Evolutionary conservation across 1,140 invertebrate genomes (phyloP).

Genomic region (Physella acuta): DNA sequence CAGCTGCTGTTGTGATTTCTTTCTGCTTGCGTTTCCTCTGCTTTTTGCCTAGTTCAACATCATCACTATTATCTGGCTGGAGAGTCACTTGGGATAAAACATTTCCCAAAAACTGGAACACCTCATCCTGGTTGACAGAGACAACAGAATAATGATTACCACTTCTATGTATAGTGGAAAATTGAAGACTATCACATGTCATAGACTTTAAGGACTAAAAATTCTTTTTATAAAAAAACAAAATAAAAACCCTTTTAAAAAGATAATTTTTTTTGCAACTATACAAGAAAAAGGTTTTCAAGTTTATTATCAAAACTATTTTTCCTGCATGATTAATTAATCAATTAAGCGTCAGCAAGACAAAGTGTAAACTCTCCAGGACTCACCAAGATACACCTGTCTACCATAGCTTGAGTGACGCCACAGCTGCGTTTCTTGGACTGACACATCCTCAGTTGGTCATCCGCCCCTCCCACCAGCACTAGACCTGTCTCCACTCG

Average conservation of each 20-base stretch:
- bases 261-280: too few relatives aligned
- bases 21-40: slow-evolving; percentile 17
- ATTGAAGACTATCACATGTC: not conserved
- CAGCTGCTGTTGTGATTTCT: not conserved
- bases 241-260: too few relatives aligned
- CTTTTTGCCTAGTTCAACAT: slow-evolving; percentile 13
- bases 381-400: slow-evolving; percentile 70
- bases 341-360: too few relatives aligned
- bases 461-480: slow-evolving; percentile 81
- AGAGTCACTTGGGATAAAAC: not conserved
- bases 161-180: not conserved
- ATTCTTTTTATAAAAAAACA: too few relatives aligned
- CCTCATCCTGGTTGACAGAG: slow-evolving; percentile 15
- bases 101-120: slow-evolving; percentile 18
- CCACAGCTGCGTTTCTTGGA: slow-evolving; percentile 72
- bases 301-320: too few relatives aligned
- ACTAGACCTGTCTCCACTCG: slow-evolving; percentile 75
- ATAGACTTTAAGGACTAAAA: too few relatives aligned
- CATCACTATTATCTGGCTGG: slow-evolving; percentile 6
- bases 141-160: not conserved
- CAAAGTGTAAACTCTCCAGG: too few relatives aligned
- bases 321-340: too few relatives aligned
- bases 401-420: slow-evolving; percentile 81
- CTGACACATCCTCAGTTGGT: slow-evolving; percentile 72
- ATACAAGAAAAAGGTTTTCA: too few relatives aligned